phyloP scores from a whole-genome alignment of 2,113 vertebrate genomes.

The Notarius lentiginosus region DNA sequence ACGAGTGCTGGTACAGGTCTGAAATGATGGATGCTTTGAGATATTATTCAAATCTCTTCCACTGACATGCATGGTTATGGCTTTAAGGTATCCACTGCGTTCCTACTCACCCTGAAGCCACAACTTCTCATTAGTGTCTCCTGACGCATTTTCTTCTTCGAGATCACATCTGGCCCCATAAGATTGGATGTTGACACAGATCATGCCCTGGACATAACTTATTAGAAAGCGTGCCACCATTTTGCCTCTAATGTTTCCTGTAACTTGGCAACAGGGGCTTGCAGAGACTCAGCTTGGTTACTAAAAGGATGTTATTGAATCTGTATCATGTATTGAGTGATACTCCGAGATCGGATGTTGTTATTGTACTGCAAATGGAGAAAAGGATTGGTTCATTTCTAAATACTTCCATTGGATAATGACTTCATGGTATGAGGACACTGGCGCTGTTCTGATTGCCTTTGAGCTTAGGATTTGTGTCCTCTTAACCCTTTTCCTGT shows the following conservation, averaged over 20 bases:
- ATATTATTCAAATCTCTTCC: neutral
- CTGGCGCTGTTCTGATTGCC: neutral
- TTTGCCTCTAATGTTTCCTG: constrained; percentile 16
- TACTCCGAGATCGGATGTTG: neutral
- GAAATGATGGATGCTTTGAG: neutral
- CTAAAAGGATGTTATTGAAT: constrained; percentile 6
- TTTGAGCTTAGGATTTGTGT: neutral
- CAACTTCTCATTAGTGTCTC: neutral
- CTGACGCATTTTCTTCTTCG: neutral
- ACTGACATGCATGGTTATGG: neutral
- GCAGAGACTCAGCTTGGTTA: neutral
- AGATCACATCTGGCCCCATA: neutral
- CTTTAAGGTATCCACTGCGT: neutral
- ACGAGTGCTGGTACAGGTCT: neutral
- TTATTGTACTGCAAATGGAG: neutral
- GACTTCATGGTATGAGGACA: neutral
- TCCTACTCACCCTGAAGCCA: neutral
- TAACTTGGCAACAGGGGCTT: constrained; percentile 15
- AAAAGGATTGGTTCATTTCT: neutral
- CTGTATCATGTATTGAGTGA: neutral
- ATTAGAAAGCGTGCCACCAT: neutral
- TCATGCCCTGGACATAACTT: neutral
- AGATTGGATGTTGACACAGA: neutral
- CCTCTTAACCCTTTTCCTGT: neutral
- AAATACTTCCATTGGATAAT: constrained; percentile 24